These are phyloP conservation scores for Siniperca knerii DNA, from an alignment of 2,113 vertebrate species.

Conservation along the genomic window DNA sequence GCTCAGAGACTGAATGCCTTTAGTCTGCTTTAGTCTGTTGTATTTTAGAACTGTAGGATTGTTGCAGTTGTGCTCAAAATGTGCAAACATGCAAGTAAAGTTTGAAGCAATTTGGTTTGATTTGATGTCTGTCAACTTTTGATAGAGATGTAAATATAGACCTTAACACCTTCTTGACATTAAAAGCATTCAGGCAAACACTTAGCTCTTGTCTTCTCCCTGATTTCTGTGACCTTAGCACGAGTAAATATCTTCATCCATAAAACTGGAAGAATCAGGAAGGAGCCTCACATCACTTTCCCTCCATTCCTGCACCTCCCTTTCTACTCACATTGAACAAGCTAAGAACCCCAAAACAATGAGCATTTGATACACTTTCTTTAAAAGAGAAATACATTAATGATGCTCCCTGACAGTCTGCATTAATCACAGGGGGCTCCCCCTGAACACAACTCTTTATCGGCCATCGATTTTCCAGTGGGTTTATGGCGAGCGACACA, in stretches of 20 bases:
- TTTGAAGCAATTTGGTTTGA: not conserved
- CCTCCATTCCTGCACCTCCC: slow-evolving; percentile 11
- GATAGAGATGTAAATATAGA: not conserved
- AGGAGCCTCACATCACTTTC: slow-evolving; percentile 13
- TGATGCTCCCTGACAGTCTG: slow-evolving; percentile 88
- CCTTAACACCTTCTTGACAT: not conserved
- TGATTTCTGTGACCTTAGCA: slow-evolving; percentile 47
- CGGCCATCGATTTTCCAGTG: slow-evolving; percentile 87
- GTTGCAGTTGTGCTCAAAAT: not conserved
- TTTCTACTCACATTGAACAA: slow-evolving; percentile 49
- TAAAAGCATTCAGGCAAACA: slow-evolving; percentile 15
- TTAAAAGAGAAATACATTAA: slow-evolving; percentile 83
- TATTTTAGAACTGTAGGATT: not conserved
- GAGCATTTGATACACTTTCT: slow-evolving; percentile 82
- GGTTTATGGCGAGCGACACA: slow-evolving; percentile 85
- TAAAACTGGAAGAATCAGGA: slow-evolving; percentile 32
- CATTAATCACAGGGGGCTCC: slow-evolving; percentile 88
- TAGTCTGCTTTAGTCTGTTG: not conserved
- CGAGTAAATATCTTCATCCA: slow-evolving; percentile 47
- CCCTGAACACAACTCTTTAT: slow-evolving; percentile 88
- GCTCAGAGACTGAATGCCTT: not conserved
- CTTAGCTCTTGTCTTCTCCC: not conserved
- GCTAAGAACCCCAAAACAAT: slow-evolving; percentile 72
- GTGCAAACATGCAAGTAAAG: not conserved
- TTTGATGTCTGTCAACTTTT: not conserved